Base-by-base conservation (phyloP, 2,888 invertebrate genomes). In the Corythucha ciliata region DNA sequence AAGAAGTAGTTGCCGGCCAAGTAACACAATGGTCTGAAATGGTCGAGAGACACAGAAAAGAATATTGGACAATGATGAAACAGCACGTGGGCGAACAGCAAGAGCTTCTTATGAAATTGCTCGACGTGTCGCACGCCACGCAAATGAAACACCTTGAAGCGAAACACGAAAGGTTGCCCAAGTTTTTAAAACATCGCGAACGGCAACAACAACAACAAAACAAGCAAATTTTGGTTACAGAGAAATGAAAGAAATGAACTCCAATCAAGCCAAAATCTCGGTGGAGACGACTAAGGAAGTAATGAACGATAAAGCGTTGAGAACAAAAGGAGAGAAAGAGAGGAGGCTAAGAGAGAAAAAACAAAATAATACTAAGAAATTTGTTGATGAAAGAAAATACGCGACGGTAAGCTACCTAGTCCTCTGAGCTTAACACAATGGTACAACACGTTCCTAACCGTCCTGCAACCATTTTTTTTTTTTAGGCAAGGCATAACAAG, bases 261-360 rank as follows among this genome's bases (percentile, higher is more conserved):
- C 82, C 5, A 79, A 83, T 49, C 98, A 98, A 70, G 93, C 96
- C 4, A 94, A 93, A 72, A 81, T 88, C 63, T 94, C 94, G 44
- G 91, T 98, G 62, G 98, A 98, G 69, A 94, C 96, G 18, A 89
- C 89, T 66, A 90, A 90, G 71, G 91, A 90, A 67, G 93, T 98
- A 39, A 81, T 84, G 66, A 89, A 87, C 68, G 98, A 99, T 69
- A 97, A 97, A 71, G 88, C 89, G 0, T 75, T 98, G 51, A 86
- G 94, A 70, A 96, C 94, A 52, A 93, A 97, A 64, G 92, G 91
- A 55, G 98, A 98, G 68, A 89, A 92, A 63, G 98, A 98, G 67
- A 79, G 94, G 36, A 77, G 94, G 37, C 75, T 94, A 51, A 75
- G 89, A 24, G 93, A 97, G 70, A 91, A 96, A 69, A 93, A 94